Evolutionary conservation across 2,888 invertebrate genomes (phyloP).

Genomic region (Cinara cedri): DNA sequence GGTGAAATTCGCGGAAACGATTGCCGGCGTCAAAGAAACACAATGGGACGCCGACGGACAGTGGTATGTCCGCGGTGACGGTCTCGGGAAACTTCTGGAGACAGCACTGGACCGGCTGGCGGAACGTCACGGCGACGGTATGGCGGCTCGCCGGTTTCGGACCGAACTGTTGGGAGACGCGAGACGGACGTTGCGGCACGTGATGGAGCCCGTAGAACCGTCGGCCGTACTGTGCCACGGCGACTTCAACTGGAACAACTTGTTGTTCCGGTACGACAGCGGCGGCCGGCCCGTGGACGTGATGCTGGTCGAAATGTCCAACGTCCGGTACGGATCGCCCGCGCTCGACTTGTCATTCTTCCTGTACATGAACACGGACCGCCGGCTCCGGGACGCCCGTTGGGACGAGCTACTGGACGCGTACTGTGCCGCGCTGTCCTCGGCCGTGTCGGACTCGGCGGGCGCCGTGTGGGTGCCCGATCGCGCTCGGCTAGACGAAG

Average conservation of each 20-base stretch:
- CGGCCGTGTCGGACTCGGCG: conserved; percentile 11
- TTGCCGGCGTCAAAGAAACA: neutral
- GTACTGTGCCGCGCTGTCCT: conserved; percentile 69
- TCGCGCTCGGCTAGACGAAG: conserved; percentile 14
- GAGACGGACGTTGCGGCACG: conserved; percentile 3
- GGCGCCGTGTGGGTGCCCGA: neutral
- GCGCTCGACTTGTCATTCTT: conserved; percentile 70
- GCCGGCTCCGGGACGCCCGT: conserved; percentile 67
- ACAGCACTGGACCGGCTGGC: neutral
- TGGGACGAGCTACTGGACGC: conserved; percentile 69
- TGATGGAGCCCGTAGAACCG: conserved; percentile 47
- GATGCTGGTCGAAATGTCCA: conserved; percentile 59
- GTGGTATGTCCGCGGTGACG: neutral
- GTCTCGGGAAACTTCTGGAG: too few relatives aligned
- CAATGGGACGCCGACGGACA: neutral
- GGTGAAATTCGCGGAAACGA: neutral
- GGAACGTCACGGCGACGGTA: neutral
- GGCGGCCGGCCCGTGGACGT: conserved; percentile 55
- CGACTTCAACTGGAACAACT: conserved; percentile 60
- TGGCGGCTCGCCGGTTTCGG: neutral
- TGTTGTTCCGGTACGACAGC: conserved; percentile 59
- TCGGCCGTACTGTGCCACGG: conserved; percentile 60
- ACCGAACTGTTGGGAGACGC: neutral
- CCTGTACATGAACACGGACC: conserved; percentile 70
- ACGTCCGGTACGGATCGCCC: conserved; percentile 66